Evolutionary conservation across 2,888 invertebrate genomes (phyloP), one percentile per base, ranked within the genome.

Genomic region (Tenthredo amoena): DNA sequence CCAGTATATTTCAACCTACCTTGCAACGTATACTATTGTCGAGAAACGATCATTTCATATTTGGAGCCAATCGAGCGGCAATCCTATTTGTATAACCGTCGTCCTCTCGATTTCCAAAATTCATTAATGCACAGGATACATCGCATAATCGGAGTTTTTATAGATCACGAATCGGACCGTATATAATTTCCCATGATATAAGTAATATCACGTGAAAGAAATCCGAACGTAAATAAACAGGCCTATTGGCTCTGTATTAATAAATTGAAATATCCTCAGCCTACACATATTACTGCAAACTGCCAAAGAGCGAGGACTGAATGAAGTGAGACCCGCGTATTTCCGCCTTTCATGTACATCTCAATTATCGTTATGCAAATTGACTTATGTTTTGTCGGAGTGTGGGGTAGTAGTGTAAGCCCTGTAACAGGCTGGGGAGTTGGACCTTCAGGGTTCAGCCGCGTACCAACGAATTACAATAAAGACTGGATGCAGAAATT

Each of bases 281-380:
- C 31, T 65, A 34, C 31, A 72, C 40, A 21, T 72, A 72, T 72
- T 74, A 43, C 21, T 74, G 9, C 26, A 40, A 43, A 77, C 77
- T 77, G 77, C 50, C 77, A 77, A 77, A 55, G 77, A 77, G 34
- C 68, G 77, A 55, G 50, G 81, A 81, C 58, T 81, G 81, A 81
- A 81, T 81, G 62, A 40, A 62, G 26, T 40, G 81, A 40, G 62
- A 37, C 37, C 62, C 40, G 62, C 40, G 34, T 55, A 83, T 83
- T 71, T 83, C 68, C 43, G 89, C 90, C 91, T 92, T 92, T 92
- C 92, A 91, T 92, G 91, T 91, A 90, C 90, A 88, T 91, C 90
- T 92, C 92, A 92, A 92, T 92, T 92, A 92, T 92, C 92, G 91
- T 92, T 92, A 91, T 92, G 92, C 89, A 92, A 92, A 92, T 92